Percentiles rank a stretch among this genome's conserved stretches.
Conservation (phyloP, 2,797 vertebrate species). For the Syngnathus rostellatus region DNA sequence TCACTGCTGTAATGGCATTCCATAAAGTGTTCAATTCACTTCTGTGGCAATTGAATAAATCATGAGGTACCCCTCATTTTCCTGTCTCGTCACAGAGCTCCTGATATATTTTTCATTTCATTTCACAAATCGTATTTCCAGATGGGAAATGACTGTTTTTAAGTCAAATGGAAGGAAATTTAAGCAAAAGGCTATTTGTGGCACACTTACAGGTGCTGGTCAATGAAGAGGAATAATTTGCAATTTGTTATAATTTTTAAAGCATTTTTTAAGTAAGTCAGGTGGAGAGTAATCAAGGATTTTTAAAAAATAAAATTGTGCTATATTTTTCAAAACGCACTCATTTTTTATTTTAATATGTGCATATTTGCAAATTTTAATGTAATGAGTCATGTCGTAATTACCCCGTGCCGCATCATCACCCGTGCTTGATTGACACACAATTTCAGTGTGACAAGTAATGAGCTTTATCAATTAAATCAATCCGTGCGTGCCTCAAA, state of each 20-base stretch:
- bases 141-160: slow-evolving; percentile 23
- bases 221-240: no score
- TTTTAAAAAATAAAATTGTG: no score
- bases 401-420: slow-evolving; percentile 12
- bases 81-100: slow-evolving; percentile 32
- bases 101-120: slow-evolving; percentile 50
- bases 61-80: slow-evolving; percentile 30
- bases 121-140: slow-evolving; percentile 30
- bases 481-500: slow-evolving; percentile 13
- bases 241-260: no score
- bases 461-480: slow-evolving; percentile 26
- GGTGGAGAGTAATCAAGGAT: no score
- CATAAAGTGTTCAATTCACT: slow-evolving; percentile 47
- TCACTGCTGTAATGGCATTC: slow-evolving; percentile 34
- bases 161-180: slow-evolving; percentile 4
- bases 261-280: no score
- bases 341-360: no score
- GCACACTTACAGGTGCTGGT: slow-evolving; percentile 6
- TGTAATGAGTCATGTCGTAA: background rate
- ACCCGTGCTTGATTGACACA: slow-evolving; percentile 1
- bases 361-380: background rate
- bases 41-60: slow-evolving; percentile 52
- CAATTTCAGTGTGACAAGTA: slow-evolving; percentile 6
- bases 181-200: slow-evolving; percentile 17
- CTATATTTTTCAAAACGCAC: no score